phyloP scores from a whole-genome alignment of 2,113 vertebrate species.

The Podarcis cretensis region DNA sequence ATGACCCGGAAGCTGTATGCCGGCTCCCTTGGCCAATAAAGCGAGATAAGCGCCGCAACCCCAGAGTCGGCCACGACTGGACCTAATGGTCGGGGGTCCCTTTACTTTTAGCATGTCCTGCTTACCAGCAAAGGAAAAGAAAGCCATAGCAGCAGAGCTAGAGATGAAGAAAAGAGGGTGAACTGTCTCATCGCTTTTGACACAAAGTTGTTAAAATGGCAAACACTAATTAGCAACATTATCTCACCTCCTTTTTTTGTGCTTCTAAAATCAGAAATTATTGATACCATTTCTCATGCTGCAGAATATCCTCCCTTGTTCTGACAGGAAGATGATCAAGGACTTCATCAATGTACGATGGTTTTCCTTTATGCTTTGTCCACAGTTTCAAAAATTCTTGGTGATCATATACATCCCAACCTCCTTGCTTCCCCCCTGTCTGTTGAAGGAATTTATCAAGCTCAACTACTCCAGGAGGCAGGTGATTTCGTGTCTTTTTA shows the following conservation, averaged over 20 bases:
- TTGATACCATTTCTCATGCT: conserved; percentile 88
- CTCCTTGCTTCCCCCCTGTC: conserved; percentile 85
- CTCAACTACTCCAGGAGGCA: conserved; percentile 82
- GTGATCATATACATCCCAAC: conserved; percentile 92
- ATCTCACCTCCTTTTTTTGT: conserved; percentile 89
- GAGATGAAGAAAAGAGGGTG: background rate
- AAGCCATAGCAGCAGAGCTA: background rate
- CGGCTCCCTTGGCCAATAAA: no score
- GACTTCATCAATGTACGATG: conserved; percentile 80
- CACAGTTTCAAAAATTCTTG: conserved; percentile 85
- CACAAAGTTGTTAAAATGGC: background rate
- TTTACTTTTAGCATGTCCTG: background rate
- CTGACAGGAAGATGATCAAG: conserved; percentile 82
- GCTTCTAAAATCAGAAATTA: conserved; percentile 84
- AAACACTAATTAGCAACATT: background rate
- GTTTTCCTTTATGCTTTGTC: conserved; percentile 83
- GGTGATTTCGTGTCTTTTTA: conserved; percentile 61
- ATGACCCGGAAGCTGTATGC: no score
- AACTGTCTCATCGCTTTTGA: background rate
- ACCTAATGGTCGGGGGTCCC: no score
- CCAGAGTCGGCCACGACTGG: no score
- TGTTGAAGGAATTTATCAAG: conserved; percentile 88
- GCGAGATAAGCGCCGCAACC: no score
- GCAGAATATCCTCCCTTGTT: conserved; percentile 82
- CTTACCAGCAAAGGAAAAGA: background rate